A percentile compares a stretch with the other conserved stretches of the same genome.
These are phyloP conservation scores for Miltochrista miniata DNA, from an alignment of 2,888 invertebrate genomes.

Conservation along the genomic window DNA sequence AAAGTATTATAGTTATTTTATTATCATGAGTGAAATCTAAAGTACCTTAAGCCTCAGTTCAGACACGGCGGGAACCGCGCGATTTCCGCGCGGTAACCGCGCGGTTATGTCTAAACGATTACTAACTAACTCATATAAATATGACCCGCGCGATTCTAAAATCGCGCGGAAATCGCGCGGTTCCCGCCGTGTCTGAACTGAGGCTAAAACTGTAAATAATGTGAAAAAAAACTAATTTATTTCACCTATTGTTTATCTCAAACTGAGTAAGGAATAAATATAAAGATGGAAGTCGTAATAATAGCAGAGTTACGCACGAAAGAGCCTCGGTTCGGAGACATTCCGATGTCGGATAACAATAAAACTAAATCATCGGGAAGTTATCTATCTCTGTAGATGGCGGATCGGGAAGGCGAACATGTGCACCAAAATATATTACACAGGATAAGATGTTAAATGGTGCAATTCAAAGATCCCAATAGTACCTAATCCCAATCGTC, in stretches of 20 bases:
- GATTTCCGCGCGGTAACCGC: too few relatives aligned
- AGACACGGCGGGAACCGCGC: too few relatives aligned
- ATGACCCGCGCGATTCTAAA: too few relatives aligned
- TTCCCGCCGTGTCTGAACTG: too few relatives aligned
- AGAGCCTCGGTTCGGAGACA: constrained; percentile 53
- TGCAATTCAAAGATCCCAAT: constrained; percentile 59
- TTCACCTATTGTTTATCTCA: background rate
- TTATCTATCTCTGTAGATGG: constrained; percentile 74
- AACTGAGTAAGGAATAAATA: constrained; percentile 27
- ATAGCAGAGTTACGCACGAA: constrained; percentile 41
- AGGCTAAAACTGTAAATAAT: too few relatives aligned
- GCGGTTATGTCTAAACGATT: too few relatives aligned
- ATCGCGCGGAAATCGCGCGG: too few relatives aligned
- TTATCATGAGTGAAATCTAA: too few relatives aligned
- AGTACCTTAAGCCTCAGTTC: too few relatives aligned
- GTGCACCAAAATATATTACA: constrained; percentile 69
- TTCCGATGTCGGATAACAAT: constrained; percentile 77
- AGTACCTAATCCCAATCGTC: constrained; percentile 48
- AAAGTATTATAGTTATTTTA: too few relatives aligned
- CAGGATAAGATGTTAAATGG: constrained; percentile 72
- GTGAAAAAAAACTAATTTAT: too few relatives aligned
- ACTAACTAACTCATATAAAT: too few relatives aligned
- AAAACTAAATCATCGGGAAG: constrained; percentile 83
- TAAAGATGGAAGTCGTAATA: constrained; percentile 36
- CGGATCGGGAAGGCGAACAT: constrained; percentile 65